These are phyloP conservation scores for Melanaphis sacchari DNA, from an alignment of 1,140 invertebrate genomes.

Conservation along the genomic window DNA sequence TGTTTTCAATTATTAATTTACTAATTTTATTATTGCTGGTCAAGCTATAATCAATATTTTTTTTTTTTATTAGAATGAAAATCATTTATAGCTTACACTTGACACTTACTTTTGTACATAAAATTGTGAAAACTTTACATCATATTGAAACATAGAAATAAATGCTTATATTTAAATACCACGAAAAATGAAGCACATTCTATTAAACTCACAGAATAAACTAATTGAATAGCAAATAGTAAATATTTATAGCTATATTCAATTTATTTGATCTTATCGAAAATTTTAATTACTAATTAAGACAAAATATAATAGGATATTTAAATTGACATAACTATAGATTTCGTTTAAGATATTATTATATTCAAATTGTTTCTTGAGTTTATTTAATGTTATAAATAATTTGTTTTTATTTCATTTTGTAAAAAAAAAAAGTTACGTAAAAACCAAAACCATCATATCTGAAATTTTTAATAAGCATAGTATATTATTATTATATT, in stretches of 20 bases:
- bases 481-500: neutral
- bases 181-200: neutral
- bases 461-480: neutral
- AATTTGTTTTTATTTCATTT: neutral
- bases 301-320: neutral
- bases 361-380: neutral
- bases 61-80: neutral
- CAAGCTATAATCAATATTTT: neutral
- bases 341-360: neutral
- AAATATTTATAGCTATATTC: neutral
- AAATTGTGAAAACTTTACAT: neutral
- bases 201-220: neutral
- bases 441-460: neutral
- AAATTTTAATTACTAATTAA: neutral
- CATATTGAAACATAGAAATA: neutral
- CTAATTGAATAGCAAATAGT: neutral
- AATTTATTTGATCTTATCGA: neutral
- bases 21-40: neutral
- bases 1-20: neutral
- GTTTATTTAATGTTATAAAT: neutral
- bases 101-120: neutral
- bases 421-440: neutral
- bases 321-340: neutral
- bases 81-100: neutral
- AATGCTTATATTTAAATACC: neutral